These are phyloP conservation scores for Stegodyphus dumicola DNA, from an alignment of 1,140 invertebrate genomes.

Conservation along the genomic window DNA sequence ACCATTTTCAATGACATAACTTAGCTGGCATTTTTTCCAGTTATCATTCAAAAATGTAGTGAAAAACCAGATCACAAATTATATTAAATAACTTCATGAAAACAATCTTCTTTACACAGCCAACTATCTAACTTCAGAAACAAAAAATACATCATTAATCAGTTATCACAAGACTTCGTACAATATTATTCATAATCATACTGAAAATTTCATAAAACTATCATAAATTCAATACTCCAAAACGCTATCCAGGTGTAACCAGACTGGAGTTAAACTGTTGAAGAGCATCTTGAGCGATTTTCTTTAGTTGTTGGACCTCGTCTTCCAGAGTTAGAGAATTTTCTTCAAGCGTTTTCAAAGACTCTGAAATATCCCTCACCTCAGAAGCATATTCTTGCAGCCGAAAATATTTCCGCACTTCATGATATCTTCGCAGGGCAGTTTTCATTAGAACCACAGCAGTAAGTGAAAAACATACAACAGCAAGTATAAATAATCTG, in stretches of 20 bases:
- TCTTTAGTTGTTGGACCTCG: constrained; percentile 56
- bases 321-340: constrained; percentile 54
- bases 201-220: too few species aligned
- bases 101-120: too few species aligned
- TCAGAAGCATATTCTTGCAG: constrained; percentile 58
- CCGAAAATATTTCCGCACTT: constrained; percentile 56
- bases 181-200: too few species aligned
- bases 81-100: too few species aligned
- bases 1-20: too few species aligned
- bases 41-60: too few species aligned
- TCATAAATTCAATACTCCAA: background rate
- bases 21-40: too few species aligned
- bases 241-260: background rate
- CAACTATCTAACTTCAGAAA: too few species aligned
- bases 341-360: constrained; percentile 38
- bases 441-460: constrained; percentile 55
- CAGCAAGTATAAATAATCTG: constrained; percentile 36
- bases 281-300: constrained; percentile 35
- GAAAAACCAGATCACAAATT: too few species aligned
- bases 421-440: constrained; percentile 45
- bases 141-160: background rate
- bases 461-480: constrained; percentile 34
- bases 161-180: background rate
- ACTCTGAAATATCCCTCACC: constrained; percentile 54
- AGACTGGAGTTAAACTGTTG: constrained; percentile 42